Percentiles rank a stretch among this genome's conserved stretches.
Evolutionary conservation across 2,888 invertebrate species (phyloP).

Genomic region (Drosophila nr. fundita): DNA sequence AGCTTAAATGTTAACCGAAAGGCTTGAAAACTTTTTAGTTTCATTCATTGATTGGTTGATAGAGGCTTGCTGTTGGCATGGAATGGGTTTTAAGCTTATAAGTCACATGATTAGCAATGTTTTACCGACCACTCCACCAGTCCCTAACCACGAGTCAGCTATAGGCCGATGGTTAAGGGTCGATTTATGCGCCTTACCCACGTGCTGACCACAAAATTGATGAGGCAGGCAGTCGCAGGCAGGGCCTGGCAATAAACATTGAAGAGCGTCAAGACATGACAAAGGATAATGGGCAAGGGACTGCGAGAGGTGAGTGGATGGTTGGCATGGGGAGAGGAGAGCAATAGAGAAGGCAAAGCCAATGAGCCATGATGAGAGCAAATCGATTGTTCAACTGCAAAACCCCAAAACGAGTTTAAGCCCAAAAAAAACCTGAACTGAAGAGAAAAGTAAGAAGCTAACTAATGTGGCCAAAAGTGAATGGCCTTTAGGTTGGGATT

Average conservation of each 20-base stretch:
- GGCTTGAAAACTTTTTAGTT: not conserved
- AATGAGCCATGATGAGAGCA: constrained; percentile 74
- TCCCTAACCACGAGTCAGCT: not conserved
- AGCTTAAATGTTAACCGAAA: not conserved
- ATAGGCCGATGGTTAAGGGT: not conserved
- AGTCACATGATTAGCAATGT: constrained; percentile 23
- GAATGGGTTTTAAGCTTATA: constrained; percentile 8
- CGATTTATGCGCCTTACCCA: constrained; percentile 30
- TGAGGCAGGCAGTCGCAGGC: constrained; percentile 50
- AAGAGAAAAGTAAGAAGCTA: constrained; percentile 28
- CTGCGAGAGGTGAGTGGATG: not conserved
- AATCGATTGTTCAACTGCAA: constrained; percentile 72
- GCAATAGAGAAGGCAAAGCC: constrained; percentile 41
- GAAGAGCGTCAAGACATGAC: constrained; percentile 65
- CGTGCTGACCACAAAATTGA: constrained; percentile 69
- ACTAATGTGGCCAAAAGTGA: constrained; percentile 35
- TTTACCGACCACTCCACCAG: constrained; percentile 3
- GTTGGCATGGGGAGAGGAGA: not conserved
- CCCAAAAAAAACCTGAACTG: constrained; percentile 1
- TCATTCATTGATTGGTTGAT: not conserved
- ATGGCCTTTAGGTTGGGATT: constrained; percentile 7
- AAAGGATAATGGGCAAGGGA: constrained; percentile 50
- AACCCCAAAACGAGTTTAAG: constrained; percentile 60
- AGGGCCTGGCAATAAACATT: constrained; percentile 63
- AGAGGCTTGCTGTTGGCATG: not conserved